These are phyloP conservation scores for Centrocercus urophasianus DNA, from an alignment of 2,113 vertebrate genomes.

Conservation along the genomic window DNA sequence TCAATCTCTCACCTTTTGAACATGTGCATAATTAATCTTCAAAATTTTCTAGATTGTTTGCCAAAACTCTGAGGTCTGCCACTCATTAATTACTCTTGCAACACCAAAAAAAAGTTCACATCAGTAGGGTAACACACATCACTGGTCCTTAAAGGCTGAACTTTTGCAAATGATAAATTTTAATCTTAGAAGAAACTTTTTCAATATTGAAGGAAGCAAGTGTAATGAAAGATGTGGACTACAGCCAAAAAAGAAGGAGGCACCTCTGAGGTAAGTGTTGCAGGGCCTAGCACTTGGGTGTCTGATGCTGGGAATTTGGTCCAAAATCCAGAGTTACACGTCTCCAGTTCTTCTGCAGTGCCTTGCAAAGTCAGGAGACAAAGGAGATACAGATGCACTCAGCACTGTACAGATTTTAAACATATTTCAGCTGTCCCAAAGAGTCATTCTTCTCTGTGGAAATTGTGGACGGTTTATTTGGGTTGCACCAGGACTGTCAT, in stretches of 20 bases:
- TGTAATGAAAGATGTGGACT: not conserved
- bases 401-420: not conserved
- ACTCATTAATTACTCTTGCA: conserved; percentile 2
- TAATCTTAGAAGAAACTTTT: conserved; percentile 10
- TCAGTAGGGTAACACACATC: not conserved
- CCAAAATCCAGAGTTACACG: not conserved
- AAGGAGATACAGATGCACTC: not conserved
- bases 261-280: not conserved
- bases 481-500: not conserved
- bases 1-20: conserved; percentile 53
- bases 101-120: not conserved
- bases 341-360: not conserved
- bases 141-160: not conserved
- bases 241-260: not conserved
- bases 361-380: not conserved
- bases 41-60: conserved; percentile 11
- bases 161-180: conserved; percentile 3
- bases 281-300: not conserved
- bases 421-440: not conserved
- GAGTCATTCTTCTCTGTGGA: not conserved
- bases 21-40: conserved; percentile 51
- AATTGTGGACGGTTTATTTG: not conserved
- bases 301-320: not conserved
- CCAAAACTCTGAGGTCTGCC: not conserved
- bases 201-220: not conserved